Base-by-base conservation (phyloP, 2,888 invertebrate genomes). In the Biston betularia region DNA sequence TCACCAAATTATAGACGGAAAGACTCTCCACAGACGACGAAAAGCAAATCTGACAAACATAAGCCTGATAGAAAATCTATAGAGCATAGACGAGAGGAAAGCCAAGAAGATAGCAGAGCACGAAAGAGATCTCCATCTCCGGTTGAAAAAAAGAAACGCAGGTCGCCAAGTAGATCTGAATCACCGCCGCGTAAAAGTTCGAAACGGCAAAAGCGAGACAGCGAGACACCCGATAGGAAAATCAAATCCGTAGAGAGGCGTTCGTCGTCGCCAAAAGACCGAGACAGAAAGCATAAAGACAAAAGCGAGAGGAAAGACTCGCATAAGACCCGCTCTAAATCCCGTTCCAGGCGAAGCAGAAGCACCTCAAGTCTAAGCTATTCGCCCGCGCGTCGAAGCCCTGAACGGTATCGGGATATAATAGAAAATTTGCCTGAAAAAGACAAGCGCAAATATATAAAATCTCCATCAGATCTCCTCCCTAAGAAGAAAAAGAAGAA, bases 321-420 rank as follows among this genome's bases (percentile, higher is more conserved):
- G 55, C 83, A 83, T 61, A 74, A 76, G 56, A 81, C 82, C 6
- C 79, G 81, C 24, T 85, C 87, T 0, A 75, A 81, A 40, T 86
- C 89, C 0, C 81, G 81, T 0, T 86, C 87, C 0, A 75, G 79
- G 2, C 92, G 91, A 14, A 94, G 94, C 65, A 82, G 92, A 52
- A 94, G 94, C 75, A 91, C 93, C 0, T 95, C 95, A 11, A 95
- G 94, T 71, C 85, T 96, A 57, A 96, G 96, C 75, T 96, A 96
- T 77, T 96, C 96, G 0, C 96, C 96, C 0, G 95, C 96, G 0
- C 92, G 95, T 2, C 94, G 95, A 14, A 95, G 96, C 85, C 96
- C 96, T 0, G 96, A 96, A 76, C 94, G 96, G 0, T 96, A 96
- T 80, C 94, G 93, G 35, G 96, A 96, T 69, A 95, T 96, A 49